Base-by-base conservation (phyloP, 2,113 vertebrate genomes). In the Lepus europaeus region DNA sequence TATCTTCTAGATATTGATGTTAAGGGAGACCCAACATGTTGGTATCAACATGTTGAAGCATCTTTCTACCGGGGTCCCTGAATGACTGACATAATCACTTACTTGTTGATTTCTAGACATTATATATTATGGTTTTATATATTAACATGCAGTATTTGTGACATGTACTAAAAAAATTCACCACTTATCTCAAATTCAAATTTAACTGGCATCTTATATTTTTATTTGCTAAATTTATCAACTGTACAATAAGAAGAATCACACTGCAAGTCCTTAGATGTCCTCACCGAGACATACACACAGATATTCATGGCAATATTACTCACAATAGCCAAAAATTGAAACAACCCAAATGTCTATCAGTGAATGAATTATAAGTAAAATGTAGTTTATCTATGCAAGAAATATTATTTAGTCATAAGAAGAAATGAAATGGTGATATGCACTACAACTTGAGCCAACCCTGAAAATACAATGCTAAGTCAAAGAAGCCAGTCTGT, bases 151-250 rank as follows among this genome's bases (percentile, higher is more conserved):
- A 86, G 79, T 83, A 83, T 87, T 76, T 86, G 19, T 27, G 20
- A 79, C 36, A 22, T 78, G 90, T 17, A 77, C 59, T 45, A 12
- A n/a, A 94, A 89, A 82, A 88, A 59, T 19, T 7, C 17, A 3
- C 49, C 51, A n/a, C 51, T 88, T 80, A 70, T 16, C 4, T 49
- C 23, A 90, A 95, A 56, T 84, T 83, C 76, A 76, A 27, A 79
- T 84, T 87, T 90, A 84, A 79, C 66, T 72, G 39, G 3, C 49
- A 80, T 49, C 25, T 82, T 92, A 22, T 74, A 70, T 93, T 76
- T 95, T 94, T 92, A 33, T 80, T 87, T 95, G n/a, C n/a, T 76
- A 6, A 81, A 66, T 80, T 33, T 90, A 17, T 70, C 70, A 7
- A 77, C 27, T 45, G 33, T 89, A 31, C 13, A n/a, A 8, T 19